Conservation (phyloP, 1,140 invertebrate genomes). For the Pemphigus obesinymphae region DNA sequence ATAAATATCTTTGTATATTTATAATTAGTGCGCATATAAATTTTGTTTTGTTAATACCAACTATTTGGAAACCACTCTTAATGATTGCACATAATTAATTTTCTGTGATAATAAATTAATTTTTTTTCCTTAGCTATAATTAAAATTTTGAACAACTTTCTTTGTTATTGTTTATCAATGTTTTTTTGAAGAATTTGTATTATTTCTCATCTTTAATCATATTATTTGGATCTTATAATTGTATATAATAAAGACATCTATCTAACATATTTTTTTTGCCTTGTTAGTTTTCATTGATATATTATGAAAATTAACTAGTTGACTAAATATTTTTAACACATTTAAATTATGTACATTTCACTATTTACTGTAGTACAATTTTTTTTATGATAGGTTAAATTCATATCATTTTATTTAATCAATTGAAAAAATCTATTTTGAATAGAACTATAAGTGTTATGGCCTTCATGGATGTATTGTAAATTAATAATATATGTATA, state of each 20-base stretch:
- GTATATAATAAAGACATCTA: too few relatives aligned
- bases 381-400: too few relatives aligned
- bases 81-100: constrained; percentile 29
- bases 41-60: not conserved
- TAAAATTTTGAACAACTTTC: not conserved
- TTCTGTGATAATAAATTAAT: constrained; percentile 41
- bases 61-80: not conserved
- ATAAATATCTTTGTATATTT: not conserved
- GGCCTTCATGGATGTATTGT: not conserved
- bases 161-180: constrained; percentile 17
- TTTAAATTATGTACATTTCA: not conserved
- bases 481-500: not conserved
- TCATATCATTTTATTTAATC: too few relatives aligned
- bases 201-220: not conserved
- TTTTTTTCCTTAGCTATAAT: constrained; percentile 29
- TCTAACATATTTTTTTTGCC: too few relatives aligned
- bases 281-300: not conserved
- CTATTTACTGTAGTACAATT: too few relatives aligned
- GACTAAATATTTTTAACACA: not conserved
- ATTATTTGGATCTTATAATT: not conserved
- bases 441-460: not conserved
- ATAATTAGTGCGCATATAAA: not conserved
- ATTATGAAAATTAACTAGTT: not conserved
- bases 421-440: not conserved
- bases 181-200: not conserved